Conservation (phyloP, 2,113 vertebrate genomes). For the Hiodon alosoides region DNA sequence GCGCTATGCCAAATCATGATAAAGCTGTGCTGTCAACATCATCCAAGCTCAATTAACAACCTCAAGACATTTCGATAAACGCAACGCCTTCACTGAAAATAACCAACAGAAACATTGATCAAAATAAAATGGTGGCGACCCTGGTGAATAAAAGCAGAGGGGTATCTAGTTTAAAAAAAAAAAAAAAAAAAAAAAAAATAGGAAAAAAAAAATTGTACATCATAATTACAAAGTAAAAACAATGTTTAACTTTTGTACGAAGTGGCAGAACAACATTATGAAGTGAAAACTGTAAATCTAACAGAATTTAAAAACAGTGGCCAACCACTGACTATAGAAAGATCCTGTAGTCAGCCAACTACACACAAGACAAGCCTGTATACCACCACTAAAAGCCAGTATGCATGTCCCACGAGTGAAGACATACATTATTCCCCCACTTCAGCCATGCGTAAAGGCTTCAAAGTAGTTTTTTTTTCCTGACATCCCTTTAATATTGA, state of each 20-base stretch:
- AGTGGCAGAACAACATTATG: too few species aligned
- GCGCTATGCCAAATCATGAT: too few species aligned
- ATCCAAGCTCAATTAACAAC: too few species aligned
- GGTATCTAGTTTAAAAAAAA: neutral
- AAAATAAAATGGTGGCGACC: too few species aligned
- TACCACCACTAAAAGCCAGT: neutral
- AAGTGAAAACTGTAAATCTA: neutral
- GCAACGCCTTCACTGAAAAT: too few species aligned
- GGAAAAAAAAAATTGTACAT: conserved; percentile 36
- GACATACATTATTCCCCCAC: neutral
- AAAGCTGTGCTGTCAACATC: too few species aligned
- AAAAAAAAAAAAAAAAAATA: conserved; percentile 31
- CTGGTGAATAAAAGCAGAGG: too few species aligned
- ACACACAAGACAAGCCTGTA: neutral
- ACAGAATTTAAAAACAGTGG: neutral
- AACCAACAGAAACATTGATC: too few species aligned
- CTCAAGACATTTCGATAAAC: too few species aligned
- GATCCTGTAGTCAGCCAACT: neutral
- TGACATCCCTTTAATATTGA: conserved; percentile 4
- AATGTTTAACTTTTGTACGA: too few species aligned
- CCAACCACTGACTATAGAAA: neutral
- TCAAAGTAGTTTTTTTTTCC: conserved; percentile 4
- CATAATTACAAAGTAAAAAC: too few species aligned
- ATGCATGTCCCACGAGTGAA: neutral
- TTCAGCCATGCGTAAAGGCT: neutral